A percentile compares a stretch with the other conserved stretches of the same genome.
Evolutionary conservation across 2,113 vertebrate species (phyloP).

Genomic region (Platichthys flesus): DNA sequence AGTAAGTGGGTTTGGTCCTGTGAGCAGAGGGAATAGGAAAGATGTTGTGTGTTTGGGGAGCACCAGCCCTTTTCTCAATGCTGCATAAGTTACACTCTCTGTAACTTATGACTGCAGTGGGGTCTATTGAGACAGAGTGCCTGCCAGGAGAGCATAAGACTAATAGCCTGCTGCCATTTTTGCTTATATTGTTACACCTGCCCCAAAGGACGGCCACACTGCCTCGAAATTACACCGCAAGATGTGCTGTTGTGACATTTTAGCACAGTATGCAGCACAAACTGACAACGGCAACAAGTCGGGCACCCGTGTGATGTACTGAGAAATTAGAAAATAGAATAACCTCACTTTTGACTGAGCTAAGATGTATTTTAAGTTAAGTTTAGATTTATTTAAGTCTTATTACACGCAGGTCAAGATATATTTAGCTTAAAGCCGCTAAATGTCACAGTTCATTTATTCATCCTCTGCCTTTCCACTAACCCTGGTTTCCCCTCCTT

Average conservation of each 20-base stretch:
- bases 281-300: constrained; percentile 52
- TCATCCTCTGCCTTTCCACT: too few species aligned
- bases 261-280: constrained; percentile 33
- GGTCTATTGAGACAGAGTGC: constrained; percentile 72
- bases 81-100: constrained; percentile 61
- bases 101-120: constrained; percentile 55
- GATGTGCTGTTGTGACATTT: constrained; percentile 50
- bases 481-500: too few species aligned
- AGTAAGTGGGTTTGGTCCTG: constrained; percentile 58
- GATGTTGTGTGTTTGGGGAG: constrained; percentile 58
- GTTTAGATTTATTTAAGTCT: background rate
- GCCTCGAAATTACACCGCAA: constrained; percentile 54
- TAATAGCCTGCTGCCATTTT: constrained; percentile 71
- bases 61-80: constrained; percentile 49
- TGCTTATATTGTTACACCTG: constrained; percentile 69
- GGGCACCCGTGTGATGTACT: background rate
- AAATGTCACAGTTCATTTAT: too few species aligned
- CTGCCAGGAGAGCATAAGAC: constrained; percentile 69
- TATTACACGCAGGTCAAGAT: too few species aligned
- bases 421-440: too few species aligned
- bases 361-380: too few species aligned
- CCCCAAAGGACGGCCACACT: constrained; percentile 46
- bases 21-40: constrained; percentile 52
- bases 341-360: too few species aligned
- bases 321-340: background rate